Base-by-base conservation (phyloP, 2,888 invertebrate genomes). In the Itoplectis maculator region DNA sequence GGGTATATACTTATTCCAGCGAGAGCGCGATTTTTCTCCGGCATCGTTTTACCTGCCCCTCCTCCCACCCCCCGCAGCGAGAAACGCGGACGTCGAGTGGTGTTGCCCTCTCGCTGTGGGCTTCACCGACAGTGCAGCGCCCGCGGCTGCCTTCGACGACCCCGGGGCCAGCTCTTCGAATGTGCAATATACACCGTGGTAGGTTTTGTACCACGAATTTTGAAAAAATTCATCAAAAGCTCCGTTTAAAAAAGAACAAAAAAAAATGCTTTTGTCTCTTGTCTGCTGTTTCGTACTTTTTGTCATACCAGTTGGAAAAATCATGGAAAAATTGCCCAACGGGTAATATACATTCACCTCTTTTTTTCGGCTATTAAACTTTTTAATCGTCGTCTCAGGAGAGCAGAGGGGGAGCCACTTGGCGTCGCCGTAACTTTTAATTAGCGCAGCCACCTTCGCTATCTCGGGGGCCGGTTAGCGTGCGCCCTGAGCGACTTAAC, bases 341-440 rank as follows among this genome's bases (percentile, higher is more conserved):
- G 45, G 37, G n/a, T 45, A 59, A 18, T 18, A 45, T 65, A 11
- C 45, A 40, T 47, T 54, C 8, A 4, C n/a, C 68, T n/a, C 54
- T 74, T 66, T 59, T n/a, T 78, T 54, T 54, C 40, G 11, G 59
- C 47, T 59, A 69, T 63, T 40, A 75, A 79, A 80, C 68, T 83
- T 83, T 83, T 83, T 73, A 83, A 84, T 78, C 83, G 83, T 54
- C 40, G 77, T 68, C 80, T 76, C 83, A 65, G 78, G 65, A 65
- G 77, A 56, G 37, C 8, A 40, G n/a, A n/a, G 42, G 42, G 65
- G 69, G 56, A 59, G 56, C 78, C 82, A 83, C 83, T 84, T 84
- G 83, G 77, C 77, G 75, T 72, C 63, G 82, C 84, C 83, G 87
- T 90, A 89, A 91, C 89, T 90, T 90, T 90, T 91, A 91, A 91